Evolutionary conservation across 2,888 invertebrate species (phyloP), one percentile per base, ranked within the genome.

Genomic region (Drosophila siamana): DNA sequence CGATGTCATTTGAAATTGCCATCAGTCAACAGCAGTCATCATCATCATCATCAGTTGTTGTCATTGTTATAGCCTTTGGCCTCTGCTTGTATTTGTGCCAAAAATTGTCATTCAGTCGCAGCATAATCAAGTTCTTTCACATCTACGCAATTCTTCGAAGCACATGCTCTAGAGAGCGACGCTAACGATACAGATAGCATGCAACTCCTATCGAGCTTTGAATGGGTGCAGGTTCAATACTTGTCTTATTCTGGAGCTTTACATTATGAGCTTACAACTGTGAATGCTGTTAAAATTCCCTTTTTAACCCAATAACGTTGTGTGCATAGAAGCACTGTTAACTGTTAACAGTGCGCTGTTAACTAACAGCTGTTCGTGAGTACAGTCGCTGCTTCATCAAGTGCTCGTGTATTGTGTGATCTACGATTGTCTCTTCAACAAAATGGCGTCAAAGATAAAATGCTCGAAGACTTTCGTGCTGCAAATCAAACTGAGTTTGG

Each of bases 1-100:
- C 38, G 36, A 70, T 65, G 70, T 50, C 65, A 64, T 65, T 68
- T 63, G 47, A 24, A 63, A 46, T 68, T 72, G 73, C 68, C 78
- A 64, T 74, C 56, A 43, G 67, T 67, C 72, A 55, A 57, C 61
- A 76, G 61, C 28, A 28, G 26, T 11, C 28, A 28, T 67, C 72
- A 55, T 62, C 61, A 76, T 11, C 28, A 28, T 67, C 72, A 55
- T 62, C 61, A 76, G 61, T 55, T 54, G 67, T 57, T 68, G 56
- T 73, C 69, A 51, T 67, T 74, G 77, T 71, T 22, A 9, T 48
- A 48, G 43, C 30, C 55, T 55, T 44, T 55, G 24, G 7, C 33
- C 44, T 43, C 30, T 6, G 33, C 16, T 38, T 38, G 36, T 38
- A 6, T 15, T 15, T 15, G 1, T 38, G 36, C 15, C 36, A 13